Conservation (phyloP, 1,140 invertebrate species). For the Drosophila repleta region DNA sequence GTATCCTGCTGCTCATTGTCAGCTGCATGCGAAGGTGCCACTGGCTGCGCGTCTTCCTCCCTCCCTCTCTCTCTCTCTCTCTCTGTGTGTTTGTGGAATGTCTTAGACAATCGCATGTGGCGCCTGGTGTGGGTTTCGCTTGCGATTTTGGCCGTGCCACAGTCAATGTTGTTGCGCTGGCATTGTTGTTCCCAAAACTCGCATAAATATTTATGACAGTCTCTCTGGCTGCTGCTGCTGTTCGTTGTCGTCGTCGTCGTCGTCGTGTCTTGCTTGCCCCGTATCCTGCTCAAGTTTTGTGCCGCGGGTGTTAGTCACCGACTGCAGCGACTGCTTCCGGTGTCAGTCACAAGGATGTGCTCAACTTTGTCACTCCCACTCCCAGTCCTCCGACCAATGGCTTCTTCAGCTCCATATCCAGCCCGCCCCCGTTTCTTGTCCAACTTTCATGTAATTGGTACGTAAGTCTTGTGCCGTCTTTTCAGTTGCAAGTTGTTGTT, state of each 20-base stretch:
- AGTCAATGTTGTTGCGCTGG: slow-evolving; percentile 52
- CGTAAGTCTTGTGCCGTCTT: slow-evolving; percentile 70
- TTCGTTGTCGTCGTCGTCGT: slow-evolving; percentile 73
- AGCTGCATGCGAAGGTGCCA: slow-evolving; percentile 47
- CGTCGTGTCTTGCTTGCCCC: slow-evolving; percentile 55
- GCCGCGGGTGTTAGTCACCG: slow-evolving; percentile 63
- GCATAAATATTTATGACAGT: slow-evolving; percentile 83
- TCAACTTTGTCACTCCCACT: slow-evolving; percentile 31
- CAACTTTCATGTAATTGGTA: slow-evolving; percentile 68
- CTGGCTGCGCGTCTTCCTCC: background rate
- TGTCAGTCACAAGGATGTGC: slow-evolving; percentile 73
- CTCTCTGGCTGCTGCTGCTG: slow-evolving; percentile 28
- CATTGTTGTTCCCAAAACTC: slow-evolving; percentile 83
- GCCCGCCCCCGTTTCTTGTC: background rate
- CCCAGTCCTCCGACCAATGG: background rate
- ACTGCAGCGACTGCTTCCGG: slow-evolving; percentile 70
- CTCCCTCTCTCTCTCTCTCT: background rate
- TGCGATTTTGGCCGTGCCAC: slow-evolving; percentile 2
- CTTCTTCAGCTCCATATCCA: slow-evolving; percentile 8
- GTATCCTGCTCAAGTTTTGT: slow-evolving; percentile 43
- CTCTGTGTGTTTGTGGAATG: slow-evolving; percentile 20
- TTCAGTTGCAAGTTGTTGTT: slow-evolving; percentile 66
- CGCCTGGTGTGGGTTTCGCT: slow-evolving; percentile 24
- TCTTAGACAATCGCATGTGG: slow-evolving; percentile 80
- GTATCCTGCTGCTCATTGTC: slow-evolving; percentile 79